Evolutionary conservation across 2,888 invertebrate genomes (phyloP).

Genomic region (Tetragonula carbonaria): DNA sequence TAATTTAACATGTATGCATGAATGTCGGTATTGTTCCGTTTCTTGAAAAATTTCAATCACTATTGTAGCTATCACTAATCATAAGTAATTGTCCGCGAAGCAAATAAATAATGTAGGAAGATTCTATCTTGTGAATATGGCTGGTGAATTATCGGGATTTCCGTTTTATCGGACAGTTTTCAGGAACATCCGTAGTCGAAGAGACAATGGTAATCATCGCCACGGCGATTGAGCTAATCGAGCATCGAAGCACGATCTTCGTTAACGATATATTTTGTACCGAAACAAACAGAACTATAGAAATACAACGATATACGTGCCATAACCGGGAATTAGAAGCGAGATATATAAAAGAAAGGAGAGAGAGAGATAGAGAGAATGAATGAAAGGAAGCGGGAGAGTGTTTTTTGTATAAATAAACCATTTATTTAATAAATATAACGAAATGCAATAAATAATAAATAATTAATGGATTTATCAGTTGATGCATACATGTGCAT

Average conservation of each 20-base stretch:
- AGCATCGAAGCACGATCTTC: neutral
- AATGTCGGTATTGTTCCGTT: neutral
- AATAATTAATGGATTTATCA: neutral
- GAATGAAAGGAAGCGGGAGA: neutral
- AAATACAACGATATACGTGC: neutral
- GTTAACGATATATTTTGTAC: neutral
- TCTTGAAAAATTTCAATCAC: neutral
- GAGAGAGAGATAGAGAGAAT: fast-evolving
- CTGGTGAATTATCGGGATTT: neutral
- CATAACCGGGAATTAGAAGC: neutral
- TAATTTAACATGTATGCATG: neutral
- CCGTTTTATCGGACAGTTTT: neutral
- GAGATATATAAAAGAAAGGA: too few species aligned
- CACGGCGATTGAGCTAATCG: neutral
- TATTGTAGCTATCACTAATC: neutral
- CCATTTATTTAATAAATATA: neutral
- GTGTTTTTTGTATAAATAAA: neutral
- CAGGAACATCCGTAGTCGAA: neutral
- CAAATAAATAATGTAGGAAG: neutral
- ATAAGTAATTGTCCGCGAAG: neutral
- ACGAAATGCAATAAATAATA: neutral
- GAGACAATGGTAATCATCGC: neutral
- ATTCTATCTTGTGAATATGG: neutral
- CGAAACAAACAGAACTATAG: neutral
- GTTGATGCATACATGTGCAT: neutral